Evolutionary conservation across 2,113 vertebrate genomes (phyloP).

Genomic region (Sciurus niger): DNA sequence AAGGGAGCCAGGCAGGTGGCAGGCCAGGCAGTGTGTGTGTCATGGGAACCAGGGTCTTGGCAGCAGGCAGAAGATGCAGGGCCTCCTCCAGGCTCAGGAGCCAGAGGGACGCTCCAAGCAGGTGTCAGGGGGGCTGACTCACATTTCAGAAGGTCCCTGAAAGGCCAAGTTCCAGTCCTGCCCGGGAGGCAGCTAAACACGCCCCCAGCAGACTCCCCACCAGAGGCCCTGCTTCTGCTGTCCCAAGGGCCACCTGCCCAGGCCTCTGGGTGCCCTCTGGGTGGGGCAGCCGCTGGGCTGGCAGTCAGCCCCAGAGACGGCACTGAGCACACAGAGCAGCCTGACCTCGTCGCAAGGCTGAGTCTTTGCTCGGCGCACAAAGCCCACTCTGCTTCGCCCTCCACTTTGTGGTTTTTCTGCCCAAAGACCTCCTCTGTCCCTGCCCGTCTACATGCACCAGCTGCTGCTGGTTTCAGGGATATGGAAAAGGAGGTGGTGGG

Average conservation of each 20-base stretch:
- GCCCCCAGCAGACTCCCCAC: too few species aligned
- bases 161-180: too few species aligned
- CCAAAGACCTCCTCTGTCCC: not conserved
- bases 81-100: rapidly evolving
- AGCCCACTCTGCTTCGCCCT: rapidly evolving
- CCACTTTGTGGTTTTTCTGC: not conserved
- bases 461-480: not conserved
- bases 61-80: not conserved
- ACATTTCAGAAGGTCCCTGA: too few species aligned
- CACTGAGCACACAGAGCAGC: too few species aligned
- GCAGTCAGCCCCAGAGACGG: too few species aligned
- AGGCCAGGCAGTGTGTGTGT: not conserved
- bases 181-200: not conserved
- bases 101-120: not conserved
- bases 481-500: not conserved
- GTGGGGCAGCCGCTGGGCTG: too few species aligned
- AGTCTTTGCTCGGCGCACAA: rapidly evolving
- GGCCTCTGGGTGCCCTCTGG: too few species aligned
- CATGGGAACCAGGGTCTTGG: rapidly evolving
- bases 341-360: rapidly evolving
- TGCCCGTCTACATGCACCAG: rapidly evolving
- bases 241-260: too few species aligned
- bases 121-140: not conserved
- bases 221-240: too few species aligned
- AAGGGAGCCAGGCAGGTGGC: not conserved